Evolutionary conservation across 92 coral and sea anemone species (phyloP).

Genomic region (Bergia puertoricense): DNA sequence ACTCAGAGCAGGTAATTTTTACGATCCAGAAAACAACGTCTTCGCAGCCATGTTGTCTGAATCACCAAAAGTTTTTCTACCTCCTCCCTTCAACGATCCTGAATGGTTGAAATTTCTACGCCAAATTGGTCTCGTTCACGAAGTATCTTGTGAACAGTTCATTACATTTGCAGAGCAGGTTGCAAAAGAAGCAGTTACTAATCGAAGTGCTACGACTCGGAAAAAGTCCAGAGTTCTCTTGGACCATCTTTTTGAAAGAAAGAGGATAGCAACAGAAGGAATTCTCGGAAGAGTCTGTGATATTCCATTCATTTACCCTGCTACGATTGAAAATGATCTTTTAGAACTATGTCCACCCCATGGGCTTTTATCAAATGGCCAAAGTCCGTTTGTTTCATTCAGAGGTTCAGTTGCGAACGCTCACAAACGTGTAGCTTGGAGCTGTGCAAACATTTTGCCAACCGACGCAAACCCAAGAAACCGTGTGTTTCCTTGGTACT

Average conservation of each 20-base stretch:
- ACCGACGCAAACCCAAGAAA: conserved; percentile 32
- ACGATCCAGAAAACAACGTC: conserved; percentile 56
- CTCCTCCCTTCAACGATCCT: conserved; percentile 37
- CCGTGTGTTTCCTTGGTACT: background rate
- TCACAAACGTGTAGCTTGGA: conserved; percentile 56
- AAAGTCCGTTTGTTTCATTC: conserved; percentile 50
- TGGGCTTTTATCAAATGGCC: conserved; percentile 9
- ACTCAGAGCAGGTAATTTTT: conserved; percentile 52
- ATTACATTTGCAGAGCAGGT: conserved; percentile 52
- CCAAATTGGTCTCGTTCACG: conserved; percentile 49
- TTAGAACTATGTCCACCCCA: conserved; percentile 38
- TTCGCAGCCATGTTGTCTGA: conserved; percentile 54
- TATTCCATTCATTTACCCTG: conserved; percentile 51
- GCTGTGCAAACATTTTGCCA: conserved; percentile 61
- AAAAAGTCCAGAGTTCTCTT: conserved; percentile 45
- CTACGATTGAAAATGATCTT: conserved; percentile 10
- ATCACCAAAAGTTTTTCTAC: conserved; percentile 53
- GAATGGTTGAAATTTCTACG: conserved; percentile 60
- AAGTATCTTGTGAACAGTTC: conserved; percentile 41
- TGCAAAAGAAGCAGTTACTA: conserved; percentile 51
- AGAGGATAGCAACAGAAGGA: conserved; percentile 25
- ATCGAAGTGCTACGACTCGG: background rate
- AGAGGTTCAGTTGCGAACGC: conserved; percentile 44
- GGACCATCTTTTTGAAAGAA: conserved; percentile 36
- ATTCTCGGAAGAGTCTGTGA: conserved; percentile 34